Evolutionary conservation across 2,113 vertebrate species (phyloP).

Genomic region (Prionailurus bengalensis): DNA sequence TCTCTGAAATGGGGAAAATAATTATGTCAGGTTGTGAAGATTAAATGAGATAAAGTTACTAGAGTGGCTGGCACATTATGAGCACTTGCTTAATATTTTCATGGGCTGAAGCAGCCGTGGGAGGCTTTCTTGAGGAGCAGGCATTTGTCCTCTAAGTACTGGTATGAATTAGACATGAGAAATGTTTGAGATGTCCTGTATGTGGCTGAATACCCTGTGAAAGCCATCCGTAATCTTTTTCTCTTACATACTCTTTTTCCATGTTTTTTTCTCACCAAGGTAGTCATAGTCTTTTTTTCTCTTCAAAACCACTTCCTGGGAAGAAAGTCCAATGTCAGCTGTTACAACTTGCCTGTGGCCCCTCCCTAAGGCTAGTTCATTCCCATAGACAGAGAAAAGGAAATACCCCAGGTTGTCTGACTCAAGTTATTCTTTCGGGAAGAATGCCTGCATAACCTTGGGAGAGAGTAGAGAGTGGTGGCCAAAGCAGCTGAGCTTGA

Average conservation of each 20-base stretch:
- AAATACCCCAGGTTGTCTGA: slow-evolving; percentile 45
- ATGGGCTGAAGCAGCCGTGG: not conserved
- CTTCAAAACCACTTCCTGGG: slow-evolving; percentile 71
- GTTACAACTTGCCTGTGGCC: slow-evolving; percentile 63
- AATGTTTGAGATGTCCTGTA: not conserved
- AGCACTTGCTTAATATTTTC: slow-evolving; percentile 20
- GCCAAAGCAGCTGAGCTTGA: not conserved
- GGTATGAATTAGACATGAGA: not conserved
- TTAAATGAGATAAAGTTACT: not conserved
- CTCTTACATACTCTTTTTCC: not conserved
- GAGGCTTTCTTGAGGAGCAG: not conserved
- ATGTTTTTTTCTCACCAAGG: slow-evolving; percentile 45
- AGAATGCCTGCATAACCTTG: not conserved
- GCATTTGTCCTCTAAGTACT: slow-evolving; percentile 28
- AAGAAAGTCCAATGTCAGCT: slow-evolving; percentile 72
- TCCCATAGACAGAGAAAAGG: slow-evolving; percentile 52
- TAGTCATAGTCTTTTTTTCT: slow-evolving; percentile 9
- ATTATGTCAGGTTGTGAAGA: slow-evolving; percentile 49
- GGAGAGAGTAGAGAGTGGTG: not conserved
- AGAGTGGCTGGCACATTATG: not conserved
- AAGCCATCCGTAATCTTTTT: not conserved
- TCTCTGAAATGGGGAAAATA: slow-evolving; percentile 17
- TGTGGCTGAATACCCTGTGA: not conserved
- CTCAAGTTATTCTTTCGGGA: slow-evolving; percentile 31
- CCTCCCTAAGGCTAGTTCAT: slow-evolving; percentile 55